phyloP scores from a whole-genome alignment of 2,888 invertebrate genomes.

The Volucella inanis region DNA sequence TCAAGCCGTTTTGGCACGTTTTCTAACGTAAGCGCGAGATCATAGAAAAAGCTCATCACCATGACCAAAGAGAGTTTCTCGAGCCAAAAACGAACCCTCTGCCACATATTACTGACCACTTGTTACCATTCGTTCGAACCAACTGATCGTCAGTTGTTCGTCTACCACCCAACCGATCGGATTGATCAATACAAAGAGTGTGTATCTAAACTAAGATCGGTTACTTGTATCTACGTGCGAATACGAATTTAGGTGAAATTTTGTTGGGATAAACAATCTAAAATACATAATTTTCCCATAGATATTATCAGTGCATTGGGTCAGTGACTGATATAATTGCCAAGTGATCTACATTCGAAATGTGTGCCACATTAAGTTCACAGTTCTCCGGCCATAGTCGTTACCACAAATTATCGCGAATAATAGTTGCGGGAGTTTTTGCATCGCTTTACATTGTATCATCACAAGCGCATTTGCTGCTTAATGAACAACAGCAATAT shows the following conservation, averaged over 20 bases:
- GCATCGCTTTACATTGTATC: constrained; percentile 53
- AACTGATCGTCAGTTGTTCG: constrained; percentile 53
- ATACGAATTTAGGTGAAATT: constrained; percentile 1
- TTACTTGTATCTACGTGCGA: neutral
- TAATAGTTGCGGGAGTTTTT: constrained; percentile 35
- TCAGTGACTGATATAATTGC: constrained; percentile 63
- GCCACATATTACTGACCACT: constrained; percentile 30
- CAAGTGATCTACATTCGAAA: constrained; percentile 28
- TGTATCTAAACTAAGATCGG: constrained; percentile 5
- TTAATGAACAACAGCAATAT: constrained; percentile 63
- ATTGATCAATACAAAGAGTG: constrained; percentile 19
- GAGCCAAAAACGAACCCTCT: constrained; percentile 24
- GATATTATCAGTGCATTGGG: constrained; percentile 34
- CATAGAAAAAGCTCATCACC: constrained; percentile 31
- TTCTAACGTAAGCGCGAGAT: constrained; percentile 34
- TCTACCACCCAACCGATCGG: constrained; percentile 54
- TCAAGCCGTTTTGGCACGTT: constrained; percentile 33
- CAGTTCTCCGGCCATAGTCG: constrained; percentile 36
- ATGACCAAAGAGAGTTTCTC: constrained; percentile 38
- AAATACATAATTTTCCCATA: neutral
- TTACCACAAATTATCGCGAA: constrained; percentile 29
- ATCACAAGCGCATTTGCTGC: constrained; percentile 55
- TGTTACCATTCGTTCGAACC: constrained; percentile 43
- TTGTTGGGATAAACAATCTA: constrained; percentile 6
- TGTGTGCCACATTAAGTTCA: constrained; percentile 65